Evolutionary conservation across 2,888 invertebrate species (phyloP).

Genomic region (Orthosia incerta): DNA sequence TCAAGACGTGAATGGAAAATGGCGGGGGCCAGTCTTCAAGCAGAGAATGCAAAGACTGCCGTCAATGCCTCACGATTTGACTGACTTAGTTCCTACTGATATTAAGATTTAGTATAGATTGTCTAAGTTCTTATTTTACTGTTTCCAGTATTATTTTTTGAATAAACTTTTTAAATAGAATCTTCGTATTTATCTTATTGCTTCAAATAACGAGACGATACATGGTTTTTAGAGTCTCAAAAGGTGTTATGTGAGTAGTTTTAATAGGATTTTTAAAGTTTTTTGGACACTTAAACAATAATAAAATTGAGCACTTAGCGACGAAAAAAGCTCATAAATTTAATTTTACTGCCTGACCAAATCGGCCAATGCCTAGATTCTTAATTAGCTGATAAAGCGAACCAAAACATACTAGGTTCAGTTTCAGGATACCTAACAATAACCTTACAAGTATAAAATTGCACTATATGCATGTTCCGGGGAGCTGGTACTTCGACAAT

Average conservation of each 20-base stretch:
- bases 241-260: no score
- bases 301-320: no score
- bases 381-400: no score
- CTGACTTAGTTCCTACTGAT: constrained; percentile 66
- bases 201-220: no score
- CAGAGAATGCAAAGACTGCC: constrained; percentile 72
- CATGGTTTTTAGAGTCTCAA: no score
- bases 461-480: constrained; percentile 41
- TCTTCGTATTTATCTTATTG: no score
- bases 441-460: not conserved
- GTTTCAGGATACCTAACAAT: not conserved
- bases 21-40: constrained; percentile 77
- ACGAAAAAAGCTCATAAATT: no score
- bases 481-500: constrained; percentile 34
- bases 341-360: not conserved
- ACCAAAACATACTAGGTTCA: not conserved
- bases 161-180: constrained; percentile 54
- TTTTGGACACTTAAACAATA: no score
- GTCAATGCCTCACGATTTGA: constrained; percentile 77
- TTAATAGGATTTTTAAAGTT: no score
- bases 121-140: constrained; percentile 23
- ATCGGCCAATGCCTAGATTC: no score
- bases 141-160: constrained; percentile 59
- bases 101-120: constrained; percentile 46
- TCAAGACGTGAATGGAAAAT: constrained; percentile 78